phyloP scores from a whole-genome alignment of 2,113 vertebrate species.

The Enhydra lutris region DNA sequence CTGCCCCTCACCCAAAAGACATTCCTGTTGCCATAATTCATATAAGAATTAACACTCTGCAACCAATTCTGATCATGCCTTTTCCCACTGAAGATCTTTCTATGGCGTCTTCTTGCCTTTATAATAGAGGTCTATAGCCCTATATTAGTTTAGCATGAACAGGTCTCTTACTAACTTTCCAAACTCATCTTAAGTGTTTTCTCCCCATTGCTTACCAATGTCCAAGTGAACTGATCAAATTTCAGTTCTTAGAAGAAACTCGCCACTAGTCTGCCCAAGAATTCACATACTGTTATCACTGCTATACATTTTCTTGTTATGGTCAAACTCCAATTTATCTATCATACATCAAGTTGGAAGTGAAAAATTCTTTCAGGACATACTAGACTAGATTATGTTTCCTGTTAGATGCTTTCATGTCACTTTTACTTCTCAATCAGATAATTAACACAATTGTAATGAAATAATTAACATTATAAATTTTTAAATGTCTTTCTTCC shows the following conservation, averaged over 20 bases:
- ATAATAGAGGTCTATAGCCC: not conserved
- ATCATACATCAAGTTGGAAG: not conserved
- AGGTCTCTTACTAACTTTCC: not conserved
- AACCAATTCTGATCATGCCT: not conserved
- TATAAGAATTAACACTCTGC: not conserved
- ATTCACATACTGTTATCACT: not conserved
- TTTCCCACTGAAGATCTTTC: not conserved
- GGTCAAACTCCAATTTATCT: not conserved
- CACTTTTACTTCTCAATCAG: not conserved
- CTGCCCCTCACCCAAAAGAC: not conserved
- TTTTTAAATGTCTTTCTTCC: not conserved
- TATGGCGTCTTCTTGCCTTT: not conserved
- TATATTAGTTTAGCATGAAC: not conserved
- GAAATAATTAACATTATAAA: not conserved
- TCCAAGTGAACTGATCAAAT: not conserved
- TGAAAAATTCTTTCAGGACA: not conserved
- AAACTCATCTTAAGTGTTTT: not conserved
- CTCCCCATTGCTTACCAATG: not conserved
- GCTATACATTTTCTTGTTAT: not conserved
- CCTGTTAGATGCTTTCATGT: not conserved
- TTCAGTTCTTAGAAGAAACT: not conserved
- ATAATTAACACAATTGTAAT: not conserved
- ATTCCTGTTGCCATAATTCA: not conserved
- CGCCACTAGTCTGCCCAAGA: not conserved
- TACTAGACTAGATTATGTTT: not conserved